phyloP scores from a whole-genome alignment of 2,113 vertebrate genomes.

The Ciconia stormi region DNA sequence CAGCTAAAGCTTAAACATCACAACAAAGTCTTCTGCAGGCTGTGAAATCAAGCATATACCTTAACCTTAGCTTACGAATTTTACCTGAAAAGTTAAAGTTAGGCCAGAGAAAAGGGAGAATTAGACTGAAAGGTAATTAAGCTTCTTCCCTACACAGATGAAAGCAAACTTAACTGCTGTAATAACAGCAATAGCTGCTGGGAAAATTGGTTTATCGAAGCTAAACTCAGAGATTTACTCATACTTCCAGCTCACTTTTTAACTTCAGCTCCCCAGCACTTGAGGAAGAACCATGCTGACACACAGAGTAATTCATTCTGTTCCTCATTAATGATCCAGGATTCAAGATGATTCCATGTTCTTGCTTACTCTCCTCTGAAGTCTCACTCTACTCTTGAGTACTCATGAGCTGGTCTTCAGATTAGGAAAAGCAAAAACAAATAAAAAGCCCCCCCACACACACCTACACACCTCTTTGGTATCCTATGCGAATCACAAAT shows the following conservation, averaged over 20 bases:
- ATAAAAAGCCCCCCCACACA: background rate
- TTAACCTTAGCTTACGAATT: background rate
- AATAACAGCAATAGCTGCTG: background rate
- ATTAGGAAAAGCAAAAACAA: background rate
- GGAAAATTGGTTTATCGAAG: background rate
- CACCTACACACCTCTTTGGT: too few species aligned
- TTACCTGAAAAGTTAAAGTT: background rate
- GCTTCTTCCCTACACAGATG: background rate
- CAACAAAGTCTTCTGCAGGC: background rate
- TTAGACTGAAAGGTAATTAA: background rate
- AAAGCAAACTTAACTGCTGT: background rate
- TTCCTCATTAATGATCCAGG: background rate
- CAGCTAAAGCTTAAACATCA: background rate
- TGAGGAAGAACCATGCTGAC: background rate
- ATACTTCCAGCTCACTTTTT: background rate
- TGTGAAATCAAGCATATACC: background rate
- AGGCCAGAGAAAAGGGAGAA: background rate
- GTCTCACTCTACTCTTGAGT: background rate
- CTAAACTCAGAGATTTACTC: background rate
- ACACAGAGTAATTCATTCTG: background rate
- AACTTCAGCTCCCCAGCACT: background rate
- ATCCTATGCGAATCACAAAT: background rate
- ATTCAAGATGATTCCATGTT: background rate
- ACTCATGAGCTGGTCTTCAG: background rate
- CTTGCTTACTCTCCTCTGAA: background rate